A percentile compares a stretch with the other conserved stretches of the same genome.
These are phyloP conservation scores for Tragelaphus scriptus DNA, from an alignment of 2,113 vertebrate genomes.

Conservation along the genomic window DNA sequence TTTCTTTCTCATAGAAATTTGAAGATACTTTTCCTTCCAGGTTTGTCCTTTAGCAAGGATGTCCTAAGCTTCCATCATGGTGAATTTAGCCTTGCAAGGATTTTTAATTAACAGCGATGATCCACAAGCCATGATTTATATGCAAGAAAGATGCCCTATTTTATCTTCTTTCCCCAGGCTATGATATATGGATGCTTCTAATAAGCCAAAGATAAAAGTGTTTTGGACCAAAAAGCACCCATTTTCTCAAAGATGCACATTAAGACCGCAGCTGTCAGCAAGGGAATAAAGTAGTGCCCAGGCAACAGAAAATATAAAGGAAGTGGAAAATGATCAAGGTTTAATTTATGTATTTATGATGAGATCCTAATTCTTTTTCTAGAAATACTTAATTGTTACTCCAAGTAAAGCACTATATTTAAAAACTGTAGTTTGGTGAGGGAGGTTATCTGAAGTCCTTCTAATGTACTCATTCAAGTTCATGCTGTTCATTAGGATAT, in stretches of 20 bases:
- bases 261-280: slow-evolving; percentile 56
- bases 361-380: slow-evolving; percentile 21
- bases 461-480: slow-evolving; percentile 19
- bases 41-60: slow-evolving; percentile 73
- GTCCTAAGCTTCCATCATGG: slow-evolving; percentile 67
- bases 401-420: not conserved
- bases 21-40: slow-evolving; percentile 55
- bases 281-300: slow-evolving; percentile 57
- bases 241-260: slow-evolving; percentile 56
- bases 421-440: slow-evolving; percentile 31
- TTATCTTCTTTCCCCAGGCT: slow-evolving; percentile 69
- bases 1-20: slow-evolving; percentile 48
- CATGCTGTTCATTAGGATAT: not conserved
- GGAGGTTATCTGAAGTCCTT: not conserved
- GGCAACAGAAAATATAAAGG: slow-evolving; percentile 34
- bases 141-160: slow-evolving; percentile 71
- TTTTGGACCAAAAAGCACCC: slow-evolving; percentile 60
- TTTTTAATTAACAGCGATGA: slow-evolving; percentile 73
- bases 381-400: slow-evolving; percentile 28
- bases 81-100: slow-evolving; percentile 70
- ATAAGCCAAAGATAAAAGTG: slow-evolving; percentile 68
- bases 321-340: slow-evolving; percentile 29
- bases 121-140: slow-evolving; percentile 73
- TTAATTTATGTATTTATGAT: slow-evolving; percentile 50
- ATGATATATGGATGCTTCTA: slow-evolving; percentile 70